Conservation (phyloP, 2,113 vertebrate species). For the Meleagris gallopavo region DNA sequence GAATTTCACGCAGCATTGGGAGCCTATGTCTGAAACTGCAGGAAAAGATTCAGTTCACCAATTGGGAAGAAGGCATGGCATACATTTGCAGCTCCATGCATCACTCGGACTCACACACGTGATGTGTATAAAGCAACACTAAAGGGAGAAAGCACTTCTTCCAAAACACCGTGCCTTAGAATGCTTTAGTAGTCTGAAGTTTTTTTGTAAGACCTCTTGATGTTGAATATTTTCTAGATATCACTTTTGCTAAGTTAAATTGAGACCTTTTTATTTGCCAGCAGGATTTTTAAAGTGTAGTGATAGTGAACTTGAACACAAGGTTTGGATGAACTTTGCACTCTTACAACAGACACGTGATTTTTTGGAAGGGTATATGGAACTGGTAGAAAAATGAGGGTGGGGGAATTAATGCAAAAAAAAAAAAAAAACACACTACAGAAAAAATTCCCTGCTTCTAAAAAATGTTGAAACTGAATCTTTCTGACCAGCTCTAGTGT, state of each 20-base stretch:
- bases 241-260: slow-evolving; percentile 79
- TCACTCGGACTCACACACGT: slow-evolving; percentile 11
- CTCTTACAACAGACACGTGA: slow-evolving; percentile 35
- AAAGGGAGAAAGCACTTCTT: slow-evolving; percentile 75
- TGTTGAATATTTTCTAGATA: slow-evolving; percentile 77
- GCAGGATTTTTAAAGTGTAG: slow-evolving; percentile 71
- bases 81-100: neutral
- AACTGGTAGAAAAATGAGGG: slow-evolving; percentile 27
- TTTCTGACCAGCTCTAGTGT: slow-evolving; percentile 67
- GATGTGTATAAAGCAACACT: slow-evolving; percentile 33
- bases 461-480: slow-evolving; percentile 34
- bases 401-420: neutral
- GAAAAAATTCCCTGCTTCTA: neutral
- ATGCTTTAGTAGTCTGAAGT: slow-evolving; percentile 74
- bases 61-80: slow-evolving; percentile 11
- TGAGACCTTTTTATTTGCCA: slow-evolving; percentile 67
- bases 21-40: slow-evolving; percentile 89
- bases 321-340: slow-evolving; percentile 76
- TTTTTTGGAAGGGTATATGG: slow-evolving; percentile 57
- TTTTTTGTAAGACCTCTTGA: slow-evolving; percentile 71
- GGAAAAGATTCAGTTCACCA: neutral
- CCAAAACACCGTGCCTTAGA: slow-evolving; percentile 86
- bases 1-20: slow-evolving; percentile 96
- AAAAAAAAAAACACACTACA: neutral
- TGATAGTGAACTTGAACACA: slow-evolving; percentile 63